These are phyloP conservation scores for Troides aeacus DNA, from an alignment of 2,888 invertebrate genomes.

Conservation along the genomic window DNA sequence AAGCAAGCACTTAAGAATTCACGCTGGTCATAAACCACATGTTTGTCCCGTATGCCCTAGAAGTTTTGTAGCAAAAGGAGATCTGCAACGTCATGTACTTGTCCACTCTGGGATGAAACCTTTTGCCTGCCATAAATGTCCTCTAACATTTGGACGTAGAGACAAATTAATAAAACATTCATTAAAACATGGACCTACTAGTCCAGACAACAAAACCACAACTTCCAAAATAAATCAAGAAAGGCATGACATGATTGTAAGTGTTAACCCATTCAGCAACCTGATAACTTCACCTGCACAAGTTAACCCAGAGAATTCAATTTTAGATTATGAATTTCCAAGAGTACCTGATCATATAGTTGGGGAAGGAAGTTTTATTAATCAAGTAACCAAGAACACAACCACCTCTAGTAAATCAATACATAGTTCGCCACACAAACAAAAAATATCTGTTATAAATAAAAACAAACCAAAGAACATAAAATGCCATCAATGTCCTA, in stretches of 20 bases:
- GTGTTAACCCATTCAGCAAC: conserved; percentile 80
- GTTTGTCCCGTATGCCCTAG: conserved; percentile 86
- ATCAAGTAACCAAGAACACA: conserved; percentile 60
- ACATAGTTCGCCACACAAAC: conserved; percentile 59
- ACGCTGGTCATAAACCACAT: conserved; percentile 85
- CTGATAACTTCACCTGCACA: conserved; percentile 68
- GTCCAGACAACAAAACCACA: conserved; percentile 49
- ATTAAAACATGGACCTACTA: conserved; percentile 77
- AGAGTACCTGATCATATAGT: conserved; percentile 76
- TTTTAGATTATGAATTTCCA: conserved; percentile 68
- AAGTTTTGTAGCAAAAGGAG: conserved; percentile 85
- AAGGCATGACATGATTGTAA: conserved; percentile 80
- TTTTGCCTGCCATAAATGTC: conserved; percentile 83
- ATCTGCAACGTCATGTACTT: conserved; percentile 83
- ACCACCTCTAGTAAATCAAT: conserved; percentile 50
- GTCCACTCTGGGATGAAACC: conserved; percentile 84
- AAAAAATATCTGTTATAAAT: conserved; percentile 48
- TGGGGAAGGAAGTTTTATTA: conserved; percentile 71
- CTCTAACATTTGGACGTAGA: conserved; percentile 83
- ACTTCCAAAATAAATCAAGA: conserved; percentile 59
- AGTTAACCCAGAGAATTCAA: conserved; percentile 47
- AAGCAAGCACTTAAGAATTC: conserved; percentile 86
- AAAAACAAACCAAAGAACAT: conserved; percentile 75
- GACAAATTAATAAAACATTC: conserved; percentile 85
- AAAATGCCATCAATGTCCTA: conserved; percentile 76